These are phyloP conservation scores for Acanthis flammea DNA, from an alignment of 2,797 vertebrate genomes.

Conservation along the genomic window DNA sequence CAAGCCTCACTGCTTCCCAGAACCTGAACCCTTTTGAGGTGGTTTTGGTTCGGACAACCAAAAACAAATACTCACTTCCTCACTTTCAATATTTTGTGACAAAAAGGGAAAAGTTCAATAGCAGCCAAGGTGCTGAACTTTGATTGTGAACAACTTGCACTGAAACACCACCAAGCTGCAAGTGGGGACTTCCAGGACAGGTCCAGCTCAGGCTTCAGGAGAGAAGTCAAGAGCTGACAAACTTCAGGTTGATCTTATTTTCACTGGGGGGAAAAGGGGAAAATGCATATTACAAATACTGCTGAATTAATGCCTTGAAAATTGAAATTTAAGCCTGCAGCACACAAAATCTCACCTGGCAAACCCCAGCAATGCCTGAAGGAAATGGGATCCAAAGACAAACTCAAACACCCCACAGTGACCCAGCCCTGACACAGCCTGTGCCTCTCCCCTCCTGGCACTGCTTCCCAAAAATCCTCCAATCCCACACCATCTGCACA, in stretches of 20 bases:
- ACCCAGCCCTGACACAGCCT: rapidly evolving
- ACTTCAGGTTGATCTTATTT: background rate
- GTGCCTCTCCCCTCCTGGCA: background rate
- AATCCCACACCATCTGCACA: background rate
- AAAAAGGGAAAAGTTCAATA: conserved; percentile 5
- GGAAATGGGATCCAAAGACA: background rate
- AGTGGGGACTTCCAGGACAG: background rate
- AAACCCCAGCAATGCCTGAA: background rate
- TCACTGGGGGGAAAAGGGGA: background rate
- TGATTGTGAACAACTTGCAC: background rate
- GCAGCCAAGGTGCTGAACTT: background rate
- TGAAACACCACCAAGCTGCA: background rate
- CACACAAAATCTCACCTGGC: background rate
- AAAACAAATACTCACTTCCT: conserved; percentile 36
- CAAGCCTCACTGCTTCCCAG: background rate
- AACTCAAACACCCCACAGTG: background rate
- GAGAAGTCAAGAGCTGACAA: background rate
- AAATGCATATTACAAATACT: background rate
- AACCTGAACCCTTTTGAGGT: background rate
- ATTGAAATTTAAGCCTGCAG: background rate
- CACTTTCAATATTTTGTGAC: conserved; percentile 16
- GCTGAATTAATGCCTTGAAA: background rate
- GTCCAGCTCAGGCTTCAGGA: background rate
- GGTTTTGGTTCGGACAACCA: conserved; percentile 5
- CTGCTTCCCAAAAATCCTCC: background rate